Base-by-base conservation (phyloP, 1,140 invertebrate species). In the Calliopsis andreniformis region DNA sequence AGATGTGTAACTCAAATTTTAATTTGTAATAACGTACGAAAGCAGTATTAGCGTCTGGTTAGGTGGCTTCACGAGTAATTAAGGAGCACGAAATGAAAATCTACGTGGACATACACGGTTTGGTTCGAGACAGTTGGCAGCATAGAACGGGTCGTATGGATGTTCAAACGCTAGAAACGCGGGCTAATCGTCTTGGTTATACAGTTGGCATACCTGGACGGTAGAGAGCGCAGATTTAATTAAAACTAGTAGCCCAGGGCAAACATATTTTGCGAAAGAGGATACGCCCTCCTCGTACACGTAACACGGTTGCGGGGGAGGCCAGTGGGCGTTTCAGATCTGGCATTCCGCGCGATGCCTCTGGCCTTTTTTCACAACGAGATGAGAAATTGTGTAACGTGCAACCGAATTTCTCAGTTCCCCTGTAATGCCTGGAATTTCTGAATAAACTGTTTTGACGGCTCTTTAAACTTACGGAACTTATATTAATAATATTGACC, bases 171-270 rank as follows among this genome's bases (percentile, higher is more conserved):
- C 45, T 71, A 63, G 43, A 72, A 79, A 76, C 58, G 85, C 78
- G 73, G 82, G 86, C 82, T 87, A 84, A 84, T 76, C 86, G 82
- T 83, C 85, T 87, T 87, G 83, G 66, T 84, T 84, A 68, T 85
- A 82, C 61, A 79, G 69, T 61, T 55, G 79, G 82, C 76, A 80
- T 82, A 71, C 73, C 76, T 78, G 69, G 75, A 61, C 69, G 70
- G 79, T 73, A 77, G 70, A 80, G 71, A 77, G 75, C 75, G 78
- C 79, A 78, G 84, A 89, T 89, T 89, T 89, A 88, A 89, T 89
- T 89, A 89, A 89, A 89, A 86, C 84, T 86, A 86, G 85, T 85
- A 86, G 85, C 87, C 87, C 76, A 78, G 75, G 85, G 87, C 84
- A 78, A 87, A 87, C 85, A 88, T 88, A 88, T 88, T 89, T 89